A percentile compares a stretch with the other conserved stretches of the same genome.
These are phyloP conservation scores for Zosterops hypoxanthus DNA, from an alignment of 2,113 vertebrate species.

Conservation along the genomic window DNA sequence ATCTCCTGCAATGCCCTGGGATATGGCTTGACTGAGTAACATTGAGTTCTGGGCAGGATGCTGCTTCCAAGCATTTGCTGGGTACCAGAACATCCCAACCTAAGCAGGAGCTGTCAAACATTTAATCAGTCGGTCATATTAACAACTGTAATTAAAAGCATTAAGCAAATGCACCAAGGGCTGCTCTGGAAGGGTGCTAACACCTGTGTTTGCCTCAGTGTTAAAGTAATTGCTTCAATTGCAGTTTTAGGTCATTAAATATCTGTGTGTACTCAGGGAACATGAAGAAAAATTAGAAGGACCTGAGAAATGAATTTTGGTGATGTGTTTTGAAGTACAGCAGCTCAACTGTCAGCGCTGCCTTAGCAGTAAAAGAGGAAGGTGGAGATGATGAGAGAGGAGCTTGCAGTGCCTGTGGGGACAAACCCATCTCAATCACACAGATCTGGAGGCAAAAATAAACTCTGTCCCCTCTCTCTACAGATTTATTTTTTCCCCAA, in stretches of 20 bases:
- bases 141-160: slow-evolving; percentile 18
- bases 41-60: not conserved
- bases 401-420: not conserved
- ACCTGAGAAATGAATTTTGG: not conserved
- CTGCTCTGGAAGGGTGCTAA: not conserved
- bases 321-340: not conserved
- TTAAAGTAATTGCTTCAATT: slow-evolving; percentile 11
- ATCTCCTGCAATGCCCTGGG: not conserved
- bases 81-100: not conserved
- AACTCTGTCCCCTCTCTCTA: not conserved
- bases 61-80: not conserved
- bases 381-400: not conserved
- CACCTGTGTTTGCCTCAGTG: not conserved
- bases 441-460: not conserved
- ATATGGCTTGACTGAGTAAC: not conserved
- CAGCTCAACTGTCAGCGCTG: not conserved
- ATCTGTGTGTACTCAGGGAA: not conserved
- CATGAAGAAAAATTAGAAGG: not conserved
- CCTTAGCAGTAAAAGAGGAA: not conserved
- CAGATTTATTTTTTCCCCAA: not conserved
- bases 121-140: slow-evolving; percentile 6
- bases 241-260: not conserved
- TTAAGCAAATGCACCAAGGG: not conserved
- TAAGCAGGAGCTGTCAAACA: not conserved
- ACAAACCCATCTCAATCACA: accelerated